phyloP scores from a whole-genome alignment of 2,888 invertebrate species.

The Xanthorhoe spadicearia region DNA sequence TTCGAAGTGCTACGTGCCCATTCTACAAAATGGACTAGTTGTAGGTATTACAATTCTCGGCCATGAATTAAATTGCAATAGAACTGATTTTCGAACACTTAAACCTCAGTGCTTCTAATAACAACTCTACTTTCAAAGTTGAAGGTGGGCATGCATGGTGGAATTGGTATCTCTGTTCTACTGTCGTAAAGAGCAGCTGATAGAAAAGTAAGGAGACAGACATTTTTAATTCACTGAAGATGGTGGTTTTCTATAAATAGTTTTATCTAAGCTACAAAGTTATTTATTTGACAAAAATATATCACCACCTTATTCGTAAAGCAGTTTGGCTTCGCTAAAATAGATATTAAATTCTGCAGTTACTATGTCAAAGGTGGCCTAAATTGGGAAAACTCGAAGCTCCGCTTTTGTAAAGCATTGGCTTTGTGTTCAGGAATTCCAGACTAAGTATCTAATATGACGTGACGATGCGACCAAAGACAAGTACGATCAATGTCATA shows the following conservation, averaged over 20 bases:
- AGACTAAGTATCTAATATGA: constrained; percentile 3
- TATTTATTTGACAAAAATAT: constrained; percentile 1
- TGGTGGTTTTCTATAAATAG: neutral
- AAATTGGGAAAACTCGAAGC: constrained; percentile 29
- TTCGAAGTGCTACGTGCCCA: constrained; percentile 32
- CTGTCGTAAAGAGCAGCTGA: neutral
- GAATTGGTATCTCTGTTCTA: too few species aligned
- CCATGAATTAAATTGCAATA: neutral
- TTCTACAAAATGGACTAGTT: constrained; percentile 23
- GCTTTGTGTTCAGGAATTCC: constrained; percentile 22
- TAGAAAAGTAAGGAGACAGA: too few species aligned
- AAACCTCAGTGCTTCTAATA: too few species aligned
- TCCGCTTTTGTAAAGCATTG: constrained; percentile 34
- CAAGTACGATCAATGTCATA: neutral
- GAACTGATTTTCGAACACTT: neutral
- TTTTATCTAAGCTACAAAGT: neutral
- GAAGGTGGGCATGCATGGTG: too few species aligned
- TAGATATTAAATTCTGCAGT: constrained; percentile 42
- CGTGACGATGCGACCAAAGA: neutral
- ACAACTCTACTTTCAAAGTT: too few species aligned
- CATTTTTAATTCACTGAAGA: too few species aligned
- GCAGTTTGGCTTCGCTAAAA: constrained; percentile 28
- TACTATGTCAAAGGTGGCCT: constrained; percentile 41
- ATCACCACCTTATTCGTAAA: constrained; percentile 1
- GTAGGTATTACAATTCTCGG: neutral